Base-by-base conservation (phyloP, 2,797 vertebrate species). In the Syncerus caffer region DNA sequence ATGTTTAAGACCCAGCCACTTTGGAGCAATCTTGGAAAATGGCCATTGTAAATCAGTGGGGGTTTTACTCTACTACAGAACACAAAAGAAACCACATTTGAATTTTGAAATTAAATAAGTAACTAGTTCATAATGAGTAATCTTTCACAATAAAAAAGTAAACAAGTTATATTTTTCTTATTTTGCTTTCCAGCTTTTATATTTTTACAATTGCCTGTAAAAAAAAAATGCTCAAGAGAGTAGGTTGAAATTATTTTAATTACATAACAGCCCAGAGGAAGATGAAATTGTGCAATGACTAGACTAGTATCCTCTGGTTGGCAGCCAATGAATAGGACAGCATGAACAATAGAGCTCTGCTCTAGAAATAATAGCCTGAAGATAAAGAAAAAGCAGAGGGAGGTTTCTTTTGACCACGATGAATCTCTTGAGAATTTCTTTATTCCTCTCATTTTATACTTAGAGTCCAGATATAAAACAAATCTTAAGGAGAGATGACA, bases 401-500 rank as follows among this genome's bases (percentile, higher is more conserved):
- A 85, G 42, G 51, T 89, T 97, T 95, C 53, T 2, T 76, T 93
- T 85, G 71, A 97, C 60, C 83, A 83, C 57, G 92, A 97, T 96
- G 86, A 96, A 97, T 97, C 80, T 97, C 96, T 95, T 15, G 67
- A 97, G 82, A 47, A 95, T 95, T 95, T 95, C 89, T 97, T 97
- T 96, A 94, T 98, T 94, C 91, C 93, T 95, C 93, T 86, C 64
- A 47, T 90, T 97, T 76, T 93, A 97, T 97, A 97, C 94, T 95
- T 96, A 95, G 76, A 97, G 85, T 89, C 64, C 94, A 97, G 94
- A 94, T 97, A 98, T 93, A 97, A 98, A 97, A 96, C 86, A 98
- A 96, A 94, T 96, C 80, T 96, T 85, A 95, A 89, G 51, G 67
- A 88, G 86, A 91, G 23, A 93, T 83, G 93, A 93, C 91, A 96